Percentiles rank a stretch among this genome's conserved stretches.
Conservation (phyloP, 2,113 vertebrate genomes). For the Chlorodrepanis virens region DNA sequence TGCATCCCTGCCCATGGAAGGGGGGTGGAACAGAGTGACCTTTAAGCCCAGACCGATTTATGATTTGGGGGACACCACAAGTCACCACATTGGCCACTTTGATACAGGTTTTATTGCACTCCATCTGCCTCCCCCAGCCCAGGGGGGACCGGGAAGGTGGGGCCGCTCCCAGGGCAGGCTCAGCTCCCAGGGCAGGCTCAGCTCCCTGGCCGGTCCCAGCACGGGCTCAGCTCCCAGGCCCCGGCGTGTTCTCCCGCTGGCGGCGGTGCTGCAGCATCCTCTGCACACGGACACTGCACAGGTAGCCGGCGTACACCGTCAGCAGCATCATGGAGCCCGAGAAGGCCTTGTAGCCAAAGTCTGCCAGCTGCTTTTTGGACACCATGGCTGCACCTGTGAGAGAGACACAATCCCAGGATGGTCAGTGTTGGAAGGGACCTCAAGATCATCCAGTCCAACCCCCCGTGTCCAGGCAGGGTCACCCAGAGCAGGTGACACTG, state of each 20-base stretch:
- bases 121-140: fast-evolving
- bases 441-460: too few species aligned
- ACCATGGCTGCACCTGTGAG: conserved; percentile 72
- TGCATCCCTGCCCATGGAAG: neutral
- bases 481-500: neutral
- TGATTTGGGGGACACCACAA: neutral
- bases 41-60: neutral
- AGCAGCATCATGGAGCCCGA: conserved; percentile 90
- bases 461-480: neutral
- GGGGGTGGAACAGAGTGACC: neutral
- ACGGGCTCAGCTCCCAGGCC: conserved; percentile 17
- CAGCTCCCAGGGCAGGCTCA: neutral
- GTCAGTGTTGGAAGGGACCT: too few species aligned
- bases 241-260: conserved; percentile 65
- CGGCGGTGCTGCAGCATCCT: conserved; percentile 68
- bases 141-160: fast-evolving
- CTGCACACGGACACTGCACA: conserved; percentile 80
- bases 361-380: conserved; percentile 85
- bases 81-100: fast-evolving
- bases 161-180: neutral
- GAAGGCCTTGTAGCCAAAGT: conserved; percentile 87
- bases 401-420: fast-evolving
- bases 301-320: conserved; percentile 85
- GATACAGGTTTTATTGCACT: neutral
- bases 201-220: conserved; percentile 13